phyloP scores from a whole-genome alignment of 2,113 vertebrate species.

The Mola mola region DNA sequence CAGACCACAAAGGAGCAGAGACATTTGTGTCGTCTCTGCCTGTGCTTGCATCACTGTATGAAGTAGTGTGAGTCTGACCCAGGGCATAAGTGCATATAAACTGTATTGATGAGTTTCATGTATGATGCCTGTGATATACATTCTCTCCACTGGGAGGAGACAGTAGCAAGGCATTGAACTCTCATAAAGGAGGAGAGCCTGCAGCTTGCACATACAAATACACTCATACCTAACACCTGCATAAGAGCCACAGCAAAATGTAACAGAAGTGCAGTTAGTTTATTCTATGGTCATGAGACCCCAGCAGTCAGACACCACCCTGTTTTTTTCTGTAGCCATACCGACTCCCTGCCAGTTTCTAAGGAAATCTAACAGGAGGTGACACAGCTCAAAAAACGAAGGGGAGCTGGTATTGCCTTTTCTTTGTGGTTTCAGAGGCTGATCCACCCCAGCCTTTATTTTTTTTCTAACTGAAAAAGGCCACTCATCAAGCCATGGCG shows the following conservation, averaged over 20 bases:
- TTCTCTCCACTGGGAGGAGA: slow-evolving; percentile 72
- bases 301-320: slow-evolving; percentile 32
- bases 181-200: slow-evolving; percentile 51
- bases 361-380: slow-evolving; percentile 33
- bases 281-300: slow-evolving; percentile 34
- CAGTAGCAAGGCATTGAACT: slow-evolving; percentile 53
- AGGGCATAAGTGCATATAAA: too few species aligned
- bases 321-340: slow-evolving; percentile 11
- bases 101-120: slow-evolving; percentile 27
- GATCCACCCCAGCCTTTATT: background rate
- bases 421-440: slow-evolving; percentile 21
- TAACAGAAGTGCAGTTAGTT: slow-evolving; percentile 74
- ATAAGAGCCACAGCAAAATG: slow-evolving; percentile 77
- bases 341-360: slow-evolving; percentile 10
- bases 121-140: slow-evolving; percentile 64
- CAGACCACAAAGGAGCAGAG: slow-evolving; percentile 12
- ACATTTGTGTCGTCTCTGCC: slow-evolving; percentile 35
- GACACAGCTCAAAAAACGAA: slow-evolving; percentile 29
- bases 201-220: slow-evolving; percentile 21
- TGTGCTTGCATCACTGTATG: slow-evolving; percentile 63
- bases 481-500: slow-evolving; percentile 41
- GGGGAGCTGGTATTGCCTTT: slow-evolving; percentile 23
- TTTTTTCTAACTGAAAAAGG: slow-evolving; percentile 43
- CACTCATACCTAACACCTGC: slow-evolving; percentile 54
- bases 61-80: slow-evolving; percentile 25